A percentile compares a stretch with the other conserved stretches of the same genome.
Evolutionary conservation across 2,113 vertebrate genomes (phyloP).

Genomic region (Dipodomys ordii): DNA sequence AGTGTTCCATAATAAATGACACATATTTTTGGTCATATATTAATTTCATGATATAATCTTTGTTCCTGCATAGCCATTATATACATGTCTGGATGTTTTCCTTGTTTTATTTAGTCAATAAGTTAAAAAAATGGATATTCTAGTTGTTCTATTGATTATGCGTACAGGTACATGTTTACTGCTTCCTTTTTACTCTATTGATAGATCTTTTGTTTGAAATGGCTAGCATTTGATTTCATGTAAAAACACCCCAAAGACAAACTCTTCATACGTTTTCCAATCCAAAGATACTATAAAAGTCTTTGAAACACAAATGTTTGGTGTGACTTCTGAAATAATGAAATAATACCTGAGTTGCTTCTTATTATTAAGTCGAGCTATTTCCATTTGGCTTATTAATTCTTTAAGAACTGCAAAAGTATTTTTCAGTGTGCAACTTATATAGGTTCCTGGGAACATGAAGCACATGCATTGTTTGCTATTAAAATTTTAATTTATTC

Average conservation of each 20-base stretch:
- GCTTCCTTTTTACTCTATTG: conserved; percentile 8
- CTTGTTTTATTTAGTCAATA: conserved; percentile 46
- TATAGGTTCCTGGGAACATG: conserved; percentile 39
- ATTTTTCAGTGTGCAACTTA: conserved; percentile 1
- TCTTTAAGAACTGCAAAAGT: conserved; percentile 49
- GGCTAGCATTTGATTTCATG: background rate
- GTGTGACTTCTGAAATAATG: conserved; percentile 62
- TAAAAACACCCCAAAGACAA: conserved; percentile 31
- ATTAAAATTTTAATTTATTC: conserved; percentile 58
- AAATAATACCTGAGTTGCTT: conserved; percentile 43
- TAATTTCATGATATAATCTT: conserved; percentile 37
- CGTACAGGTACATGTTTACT: background rate
- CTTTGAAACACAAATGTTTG: conserved; percentile 60
- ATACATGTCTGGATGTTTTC: conserved; percentile 18
- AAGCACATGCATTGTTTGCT: conserved; percentile 44
- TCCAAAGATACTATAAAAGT: background rate
- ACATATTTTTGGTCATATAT: conserved; percentile 31
- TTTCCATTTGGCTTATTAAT: conserved; percentile 64
- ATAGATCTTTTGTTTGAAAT: conserved; percentile 50
- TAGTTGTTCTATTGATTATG: conserved; percentile 9
- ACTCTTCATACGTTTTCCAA: conserved; percentile 49
- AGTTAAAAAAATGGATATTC: conserved; percentile 10
- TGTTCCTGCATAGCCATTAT: background rate
- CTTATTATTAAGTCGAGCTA: conserved; percentile 38
- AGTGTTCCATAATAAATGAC: conserved; percentile 20